Base-by-base conservation (phyloP, 2,797 vertebrate species). In the Triplophysa bombifrons region DNA sequence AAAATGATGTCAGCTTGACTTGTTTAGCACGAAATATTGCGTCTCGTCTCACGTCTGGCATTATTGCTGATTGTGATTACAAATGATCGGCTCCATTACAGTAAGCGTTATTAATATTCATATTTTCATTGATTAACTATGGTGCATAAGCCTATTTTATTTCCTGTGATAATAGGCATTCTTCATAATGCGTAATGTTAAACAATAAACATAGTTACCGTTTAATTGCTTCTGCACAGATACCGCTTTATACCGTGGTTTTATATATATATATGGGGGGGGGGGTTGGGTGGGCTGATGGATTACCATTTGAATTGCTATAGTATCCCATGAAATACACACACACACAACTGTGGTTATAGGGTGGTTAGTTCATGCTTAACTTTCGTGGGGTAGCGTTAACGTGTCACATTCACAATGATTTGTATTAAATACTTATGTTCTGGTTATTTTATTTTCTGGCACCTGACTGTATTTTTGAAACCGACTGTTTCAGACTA, bases 1-100 rank as follows among this genome's bases (percentile, higher is more conserved):
- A 82, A 84, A 81, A 77, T 41, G 65, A 38, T 77, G 66, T 13
- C 55, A 0, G 1, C 66, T 25, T 63, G 67, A 55, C 68, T 68
- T 68, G 22, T 67, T 10, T 11, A 66, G 20, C 51, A 75, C 34
- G 3, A 56, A 27, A 14, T 10, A 25, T 27, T 27, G 8, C 44
- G 13, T 48, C 7, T 68, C 34, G 3, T 1, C 25, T 76, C 12
- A 7, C 55, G 10, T 11, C 56, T 60, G 56, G 12, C 51, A 20
- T 44, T 11, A 58, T 58, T 58, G 9, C 51, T 56, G 48, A n/a
- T 46, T 56, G 14, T 51, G 4, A 51, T 19, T 51, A 44, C 34
- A 20, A 30, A 13, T 20, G 9, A 48, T 8, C n/a, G 13, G 7
- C 4, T 58, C 22, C 22, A 68, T 48, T 12, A 60, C 48, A 76